Evolutionary conservation across 2,113 vertebrate genomes (phyloP).

Genomic region (Corythaixoides concolor): DNA sequence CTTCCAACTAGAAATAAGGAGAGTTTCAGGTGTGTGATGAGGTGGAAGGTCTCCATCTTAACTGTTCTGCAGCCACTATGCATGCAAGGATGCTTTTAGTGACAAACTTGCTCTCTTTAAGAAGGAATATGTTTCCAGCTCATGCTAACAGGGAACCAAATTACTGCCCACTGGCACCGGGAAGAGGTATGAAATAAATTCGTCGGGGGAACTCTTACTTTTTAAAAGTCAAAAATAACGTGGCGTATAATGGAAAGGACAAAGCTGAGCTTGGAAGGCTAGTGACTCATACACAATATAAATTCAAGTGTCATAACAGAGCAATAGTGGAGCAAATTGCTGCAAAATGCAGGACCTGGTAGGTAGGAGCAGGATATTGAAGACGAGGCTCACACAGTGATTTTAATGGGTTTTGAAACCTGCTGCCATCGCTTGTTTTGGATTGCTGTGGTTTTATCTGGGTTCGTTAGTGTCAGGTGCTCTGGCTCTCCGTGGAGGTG

Average conservation of each 20-base stretch:
- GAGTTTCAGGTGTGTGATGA: background rate
- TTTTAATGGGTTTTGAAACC: conserved; percentile 41
- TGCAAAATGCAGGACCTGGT: background rate
- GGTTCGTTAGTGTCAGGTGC: background rate
- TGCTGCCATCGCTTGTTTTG: conserved; percentile 18
- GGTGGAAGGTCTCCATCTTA: background rate
- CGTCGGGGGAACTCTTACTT: background rate
- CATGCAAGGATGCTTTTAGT: background rate
- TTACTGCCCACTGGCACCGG: background rate
- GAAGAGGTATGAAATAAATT: background rate
- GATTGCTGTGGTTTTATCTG: conserved; percentile 27
- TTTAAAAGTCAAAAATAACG: background rate
- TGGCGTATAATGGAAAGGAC: background rate
- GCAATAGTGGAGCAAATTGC: conserved; percentile 25
- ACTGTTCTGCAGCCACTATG: background rate
- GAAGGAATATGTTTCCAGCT: background rate
- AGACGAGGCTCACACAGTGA: background rate
- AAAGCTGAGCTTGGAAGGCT: background rate
- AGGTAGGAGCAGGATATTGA: conserved; percentile 17
- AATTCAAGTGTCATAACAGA: conserved; percentile 9
- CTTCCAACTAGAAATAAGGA: background rate
- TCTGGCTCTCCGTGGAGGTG: background rate
- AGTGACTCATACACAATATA: background rate
- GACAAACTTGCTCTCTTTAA: background rate
- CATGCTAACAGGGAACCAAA: background rate